Conservation (phyloP, 2,797 vertebrate genomes). For the Enteromius anoplus region DNA sequence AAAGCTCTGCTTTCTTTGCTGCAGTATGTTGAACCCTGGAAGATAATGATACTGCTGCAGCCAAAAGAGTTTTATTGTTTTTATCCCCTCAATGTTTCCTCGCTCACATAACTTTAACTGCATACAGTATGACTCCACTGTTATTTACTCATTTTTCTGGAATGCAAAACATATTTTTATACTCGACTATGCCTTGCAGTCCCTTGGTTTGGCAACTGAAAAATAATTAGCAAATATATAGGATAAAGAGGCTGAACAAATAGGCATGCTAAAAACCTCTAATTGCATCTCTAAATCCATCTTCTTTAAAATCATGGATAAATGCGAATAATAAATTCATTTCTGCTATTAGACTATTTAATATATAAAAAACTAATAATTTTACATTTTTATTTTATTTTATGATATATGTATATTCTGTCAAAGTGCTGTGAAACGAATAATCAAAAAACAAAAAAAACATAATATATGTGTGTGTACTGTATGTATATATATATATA, state of each 20-base stretch:
- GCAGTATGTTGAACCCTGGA: neutral
- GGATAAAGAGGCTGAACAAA: neutral
- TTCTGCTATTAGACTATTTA: neutral
- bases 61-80: neutral
- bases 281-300: neutral
- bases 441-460: too few species aligned
- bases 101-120: neutral
- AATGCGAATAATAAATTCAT: neutral
- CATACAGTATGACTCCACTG: neutral
- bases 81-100: neutral
- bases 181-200: neutral
- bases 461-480: too few species aligned
- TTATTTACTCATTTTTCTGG: neutral
- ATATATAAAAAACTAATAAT: neutral
- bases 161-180: neutral
- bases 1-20: slow-evolving; percentile 13
- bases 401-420: too few species aligned
- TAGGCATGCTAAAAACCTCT: neutral
- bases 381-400: too few species aligned
- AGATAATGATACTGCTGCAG: slow-evolving; percentile 13
- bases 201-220: neutral
- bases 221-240: slow-evolving; percentile 1
- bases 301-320: neutral
- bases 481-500: too few species aligned
- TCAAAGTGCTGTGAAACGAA: neutral